Evolutionary conservation across 2,113 vertebrate species (phyloP), one percentile per base, ranked within the genome.

Genomic region (Sigmodon hispidus): DNA sequence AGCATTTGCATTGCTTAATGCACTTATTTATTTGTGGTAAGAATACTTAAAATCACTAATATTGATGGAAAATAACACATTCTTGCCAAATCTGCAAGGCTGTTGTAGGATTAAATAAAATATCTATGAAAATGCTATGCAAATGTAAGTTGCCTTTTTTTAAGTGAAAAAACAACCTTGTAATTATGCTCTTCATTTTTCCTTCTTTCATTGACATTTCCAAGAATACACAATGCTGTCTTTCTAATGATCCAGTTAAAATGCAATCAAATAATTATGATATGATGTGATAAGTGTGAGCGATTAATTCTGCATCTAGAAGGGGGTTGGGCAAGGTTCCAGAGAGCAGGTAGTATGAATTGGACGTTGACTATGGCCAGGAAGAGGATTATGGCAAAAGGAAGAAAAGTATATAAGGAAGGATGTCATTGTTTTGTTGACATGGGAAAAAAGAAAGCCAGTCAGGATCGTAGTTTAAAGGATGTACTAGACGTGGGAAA

Each of bases 131-230:
- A 94, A 95, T 94, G 70, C 63, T 87, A 94, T 96, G 93, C 91
- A 91, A 97, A 96, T 90, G 34, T 77, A 97, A 93, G 73, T 72
- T 97, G 76, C 31, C 50, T 83, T 96, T 91, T 96, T 91, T 93
- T 95, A 89, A 89, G 45, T 81, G 89, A 96, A 97, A 95, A 96
- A 97, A 96, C 87, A 96, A 81, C 50, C 84, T 96, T 80, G 31
- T 95, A 97, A 97, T 96, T 96, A 96, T 45, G 87, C 91, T 94
- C 93, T 97, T 97, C 91, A 97, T 95, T 97, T 97, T 94, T 95
- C 17, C 89, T 96, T 97, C 87, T 96, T 97, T 96, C 97, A 88
- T 90, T 97, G 96, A 97, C 95, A 96, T 97, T 97, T 97, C 96
- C 75, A 89, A 96, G 95, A 97, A 97, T 95, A 89, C 89, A 97